Base-by-base conservation (phyloP, 1,140 invertebrate genomes). In the Dendroctonus ponderosae region DNA sequence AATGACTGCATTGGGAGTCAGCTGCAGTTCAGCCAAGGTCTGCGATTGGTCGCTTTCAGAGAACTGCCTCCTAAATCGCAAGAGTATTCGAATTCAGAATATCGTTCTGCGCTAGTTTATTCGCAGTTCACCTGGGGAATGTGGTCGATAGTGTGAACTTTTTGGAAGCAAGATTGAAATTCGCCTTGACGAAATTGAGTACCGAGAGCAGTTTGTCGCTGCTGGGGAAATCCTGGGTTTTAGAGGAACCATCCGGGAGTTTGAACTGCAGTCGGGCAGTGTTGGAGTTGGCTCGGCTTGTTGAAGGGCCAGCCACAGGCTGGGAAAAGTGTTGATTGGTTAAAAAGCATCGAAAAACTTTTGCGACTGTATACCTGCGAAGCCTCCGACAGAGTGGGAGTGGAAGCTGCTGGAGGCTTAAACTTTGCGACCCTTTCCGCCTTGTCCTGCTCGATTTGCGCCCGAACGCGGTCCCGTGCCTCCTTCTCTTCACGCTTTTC, bases 1-100 rank as follows among this genome's bases (percentile, higher is more conserved):
- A 44, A 96, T 77, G 2, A 91, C 89, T 15, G 92, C 87, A 51
- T 88, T 90, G 0, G 93, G 94, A 54, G 87, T 85, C 50, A 96
- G 82, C 70, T 88, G 83, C 50, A 96, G 77, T 43, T 89, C 86
- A 11, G 81, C 70, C 9, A 96, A 80, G 6, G 85, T 86, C 71
- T 82, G 78, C 4, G 76, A 74, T 70, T 90, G 84, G 64, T 90
- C 86, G 3, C 82, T 79, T 5, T 79, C 73, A 5, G 83, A 84
- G 70, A 94, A 88, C 74, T 91, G 87, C 50, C 86, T 82, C 39
- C 89, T 68, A 38, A 42, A 68, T 56, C 46, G 5, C 39, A 52
- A 43, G 14, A 59, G 39, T 48, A 57, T 15, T 48, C 40, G n/a
- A 11, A 5, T 15, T 15, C 7, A 26, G 14, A 51, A 3, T 15